Evolutionary conservation across 2,113 vertebrate species (phyloP).

Genomic region (Hypanus sabinus): DNA sequence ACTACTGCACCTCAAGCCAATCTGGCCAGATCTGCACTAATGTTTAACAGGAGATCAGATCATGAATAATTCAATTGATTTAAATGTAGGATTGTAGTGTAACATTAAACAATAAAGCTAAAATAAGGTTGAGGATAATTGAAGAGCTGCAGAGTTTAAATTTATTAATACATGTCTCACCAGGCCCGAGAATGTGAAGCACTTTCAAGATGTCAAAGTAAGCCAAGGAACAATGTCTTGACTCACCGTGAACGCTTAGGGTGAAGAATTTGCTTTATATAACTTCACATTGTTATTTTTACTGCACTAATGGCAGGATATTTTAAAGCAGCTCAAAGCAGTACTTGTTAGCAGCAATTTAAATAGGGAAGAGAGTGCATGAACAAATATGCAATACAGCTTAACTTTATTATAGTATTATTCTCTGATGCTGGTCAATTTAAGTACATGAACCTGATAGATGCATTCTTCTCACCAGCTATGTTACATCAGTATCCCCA

Average conservation of each 20-base stretch:
- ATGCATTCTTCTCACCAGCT: neutral
- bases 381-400: too few relatives aligned
- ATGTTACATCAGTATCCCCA: neutral
- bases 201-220: neutral
- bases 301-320: neutral
- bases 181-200: neutral
- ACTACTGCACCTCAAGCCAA: neutral
- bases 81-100: neutral
- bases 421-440: too few relatives aligned
- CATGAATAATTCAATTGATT: neutral
- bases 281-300: too few relatives aligned
- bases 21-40: neutral
- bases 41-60: neutral
- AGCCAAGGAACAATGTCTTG: neutral
- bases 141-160: neutral
- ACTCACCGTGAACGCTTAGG: neutral
- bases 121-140: neutral
- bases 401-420: too few relatives aligned
- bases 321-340: neutral
- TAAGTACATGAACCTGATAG: neutral
- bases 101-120: neutral
- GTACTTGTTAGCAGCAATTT: neutral
- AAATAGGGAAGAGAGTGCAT: too few relatives aligned
- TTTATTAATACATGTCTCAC: neutral
- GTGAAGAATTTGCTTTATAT: too few relatives aligned